phyloP scores from a whole-genome alignment of 2,888 invertebrate species.

The Octonoba sinensis region DNA sequence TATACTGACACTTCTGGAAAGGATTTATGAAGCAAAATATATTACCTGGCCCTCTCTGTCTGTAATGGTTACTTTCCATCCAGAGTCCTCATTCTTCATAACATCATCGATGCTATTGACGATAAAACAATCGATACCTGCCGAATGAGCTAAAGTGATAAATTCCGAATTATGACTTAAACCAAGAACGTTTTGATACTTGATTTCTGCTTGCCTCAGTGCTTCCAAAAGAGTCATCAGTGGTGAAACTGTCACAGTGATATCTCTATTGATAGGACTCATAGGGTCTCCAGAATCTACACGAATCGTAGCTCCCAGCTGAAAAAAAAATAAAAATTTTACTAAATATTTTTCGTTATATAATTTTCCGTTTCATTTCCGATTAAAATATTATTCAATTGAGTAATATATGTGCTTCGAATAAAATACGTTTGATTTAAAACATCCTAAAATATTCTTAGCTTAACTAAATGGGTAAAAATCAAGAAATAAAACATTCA shows the following conservation, averaged over 20 bases:
- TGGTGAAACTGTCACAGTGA: constrained; percentile 53
- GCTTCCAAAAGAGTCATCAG: constrained; percentile 60
- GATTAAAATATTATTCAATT: too few relatives aligned
- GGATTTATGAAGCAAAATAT: background rate
- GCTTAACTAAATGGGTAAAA: too few relatives aligned
- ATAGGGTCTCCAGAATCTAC: constrained; percentile 29
- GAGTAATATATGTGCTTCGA: too few relatives aligned
- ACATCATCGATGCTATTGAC: constrained; percentile 25
- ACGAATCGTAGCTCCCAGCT: constrained; percentile 52
- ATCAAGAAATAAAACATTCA: too few relatives aligned
- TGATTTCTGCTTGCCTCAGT: constrained; percentile 51
- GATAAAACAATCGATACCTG: constrained; percentile 30
- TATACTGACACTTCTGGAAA: too few relatives aligned
- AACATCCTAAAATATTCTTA: too few relatives aligned
- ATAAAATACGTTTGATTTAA: too few relatives aligned
- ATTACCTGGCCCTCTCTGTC: constrained; percentile 51
- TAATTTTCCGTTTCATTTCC: too few relatives aligned
- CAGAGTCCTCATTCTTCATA: constrained; percentile 9
- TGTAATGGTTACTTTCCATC: constrained; percentile 46
- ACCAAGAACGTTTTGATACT: constrained; percentile 37
- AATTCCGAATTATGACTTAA: constrained; percentile 35
- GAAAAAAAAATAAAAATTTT: background rate
- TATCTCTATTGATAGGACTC: constrained; percentile 30
- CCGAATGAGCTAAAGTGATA: constrained; percentile 37
- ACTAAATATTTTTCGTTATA: background rate